Percentiles rank a stretch among this genome's conserved stretches.
These are phyloP conservation scores for Quadroppia sp. DNA, from an alignment of 2,888 invertebrate species.

Conservation along the genomic window DNA sequence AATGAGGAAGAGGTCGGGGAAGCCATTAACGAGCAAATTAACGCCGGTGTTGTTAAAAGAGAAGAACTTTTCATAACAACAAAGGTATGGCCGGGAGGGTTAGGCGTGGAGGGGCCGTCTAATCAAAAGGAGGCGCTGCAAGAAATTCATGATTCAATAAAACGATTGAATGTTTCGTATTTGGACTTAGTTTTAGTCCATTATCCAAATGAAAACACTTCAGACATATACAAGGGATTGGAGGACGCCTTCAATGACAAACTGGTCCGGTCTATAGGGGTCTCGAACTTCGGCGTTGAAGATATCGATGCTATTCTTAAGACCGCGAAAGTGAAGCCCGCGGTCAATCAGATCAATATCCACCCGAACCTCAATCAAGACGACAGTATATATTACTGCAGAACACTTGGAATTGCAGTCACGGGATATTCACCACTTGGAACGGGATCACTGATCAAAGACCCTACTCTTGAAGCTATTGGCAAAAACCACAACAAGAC, in stretches of 20 bases:
- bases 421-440: constrained; percentile 77
- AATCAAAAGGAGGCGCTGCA: background rate
- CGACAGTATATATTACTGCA: constrained; percentile 63
- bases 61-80: constrained; percentile 53
- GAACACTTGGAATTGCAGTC: constrained; percentile 61
- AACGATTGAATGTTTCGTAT: background rate
- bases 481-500: constrained; percentile 65
- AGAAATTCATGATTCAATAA: background rate
- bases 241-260: constrained; percentile 55
- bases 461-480: constrained; percentile 61
- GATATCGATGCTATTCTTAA: constrained; percentile 62
- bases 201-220: constrained; percentile 43
- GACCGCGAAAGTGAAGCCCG: constrained; percentile 55
- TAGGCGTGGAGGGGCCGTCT: no score
- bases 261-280: constrained; percentile 60
- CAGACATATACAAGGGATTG: constrained; percentile 26
- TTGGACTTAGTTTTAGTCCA: constrained; percentile 80
- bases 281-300: constrained; percentile 73
- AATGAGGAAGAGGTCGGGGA: constrained; percentile 53
- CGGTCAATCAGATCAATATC: constrained; percentile 62
- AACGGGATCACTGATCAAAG: constrained; percentile 60
- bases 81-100: constrained; percentile 61
- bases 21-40: constrained; percentile 50
- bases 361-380: constrained; percentile 66
- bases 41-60: constrained; percentile 50